Conservation (phyloP, 2,888 invertebrate genomes). For the Elegia similella region DNA sequence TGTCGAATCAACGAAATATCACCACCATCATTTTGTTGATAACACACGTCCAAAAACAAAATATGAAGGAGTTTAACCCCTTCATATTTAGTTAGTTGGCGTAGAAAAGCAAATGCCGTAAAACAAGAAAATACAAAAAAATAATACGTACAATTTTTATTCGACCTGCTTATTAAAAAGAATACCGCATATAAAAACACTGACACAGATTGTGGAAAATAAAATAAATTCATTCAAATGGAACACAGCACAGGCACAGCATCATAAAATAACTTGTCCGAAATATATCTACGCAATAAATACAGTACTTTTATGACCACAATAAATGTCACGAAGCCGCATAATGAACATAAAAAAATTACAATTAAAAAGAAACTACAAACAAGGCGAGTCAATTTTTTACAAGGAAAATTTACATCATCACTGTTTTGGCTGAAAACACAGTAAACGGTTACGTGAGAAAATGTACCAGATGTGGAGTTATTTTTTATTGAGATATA, state of each 20-base stretch:
- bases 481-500: not conserved
- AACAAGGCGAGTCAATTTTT: constrained; percentile 50
- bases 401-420: constrained; percentile 47
- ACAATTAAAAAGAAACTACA: constrained; percentile 61
- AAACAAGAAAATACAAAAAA: too few species aligned
- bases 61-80: too few species aligned
- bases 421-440: not conserved
- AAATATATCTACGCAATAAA: constrained; percentile 18
- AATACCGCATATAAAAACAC: not conserved
- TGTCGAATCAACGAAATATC: too few species aligned
- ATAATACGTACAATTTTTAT: too few species aligned
- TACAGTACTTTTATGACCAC: constrained; percentile 27
- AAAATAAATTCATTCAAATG: not conserved
- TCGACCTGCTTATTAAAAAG: too few species aligned
- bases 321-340: constrained; percentile 33
- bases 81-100: too few species aligned
- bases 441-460: not conserved
- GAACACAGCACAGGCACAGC: not conserved
- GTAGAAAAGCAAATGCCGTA: too few species aligned
- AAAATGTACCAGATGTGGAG: too few species aligned
- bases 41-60: too few species aligned
- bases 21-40: too few species aligned
- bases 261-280: constrained; percentile 13
- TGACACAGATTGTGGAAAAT: not conserved
- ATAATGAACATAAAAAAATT: constrained; percentile 41